Percentiles rank a stretch among this genome's conserved stretches.
Evolutionary conservation across 2,797 vertebrate species (phyloP).

Genomic region (Bradypodion ventrale): DNA sequence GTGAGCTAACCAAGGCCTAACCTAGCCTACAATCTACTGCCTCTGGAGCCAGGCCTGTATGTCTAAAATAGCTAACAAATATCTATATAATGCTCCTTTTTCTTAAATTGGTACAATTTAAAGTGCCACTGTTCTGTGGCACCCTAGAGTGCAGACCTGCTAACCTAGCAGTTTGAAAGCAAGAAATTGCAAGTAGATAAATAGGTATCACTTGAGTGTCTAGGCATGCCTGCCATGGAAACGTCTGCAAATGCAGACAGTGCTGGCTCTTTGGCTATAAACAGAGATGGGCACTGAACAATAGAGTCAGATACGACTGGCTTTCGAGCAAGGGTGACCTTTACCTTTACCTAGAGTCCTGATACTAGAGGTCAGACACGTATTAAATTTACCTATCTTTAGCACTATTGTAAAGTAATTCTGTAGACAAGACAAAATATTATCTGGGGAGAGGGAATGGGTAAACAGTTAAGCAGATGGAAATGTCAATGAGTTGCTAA

Average conservation of each 20-base stretch:
- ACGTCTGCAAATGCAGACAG: no score
- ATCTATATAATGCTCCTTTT: background rate
- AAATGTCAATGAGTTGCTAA: slow-evolving; percentile 19
- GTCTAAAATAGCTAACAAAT: background rate
- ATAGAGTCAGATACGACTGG: no score
- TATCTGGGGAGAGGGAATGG: background rate
- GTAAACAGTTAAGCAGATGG: slow-evolving; percentile 49
- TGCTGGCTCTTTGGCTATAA: no score
- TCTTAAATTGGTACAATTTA: background rate
- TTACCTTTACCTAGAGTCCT: background rate
- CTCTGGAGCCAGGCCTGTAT: background rate
- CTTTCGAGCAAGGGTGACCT: no score
- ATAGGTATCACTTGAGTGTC: no score
- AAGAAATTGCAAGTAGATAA: no score
- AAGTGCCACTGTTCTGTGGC: background rate
- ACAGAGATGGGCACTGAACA: no score
- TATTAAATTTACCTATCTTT: background rate
- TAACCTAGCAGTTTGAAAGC: no score
- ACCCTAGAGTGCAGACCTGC: no score
- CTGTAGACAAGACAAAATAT: background rate
- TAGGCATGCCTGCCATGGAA: no score
- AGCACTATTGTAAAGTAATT: background rate
- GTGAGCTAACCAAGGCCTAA: background rate
- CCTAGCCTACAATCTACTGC: background rate
- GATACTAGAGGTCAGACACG: background rate